Conservation (phyloP, 2,797 vertebrate genomes). For the Furcifer pardalis region DNA sequence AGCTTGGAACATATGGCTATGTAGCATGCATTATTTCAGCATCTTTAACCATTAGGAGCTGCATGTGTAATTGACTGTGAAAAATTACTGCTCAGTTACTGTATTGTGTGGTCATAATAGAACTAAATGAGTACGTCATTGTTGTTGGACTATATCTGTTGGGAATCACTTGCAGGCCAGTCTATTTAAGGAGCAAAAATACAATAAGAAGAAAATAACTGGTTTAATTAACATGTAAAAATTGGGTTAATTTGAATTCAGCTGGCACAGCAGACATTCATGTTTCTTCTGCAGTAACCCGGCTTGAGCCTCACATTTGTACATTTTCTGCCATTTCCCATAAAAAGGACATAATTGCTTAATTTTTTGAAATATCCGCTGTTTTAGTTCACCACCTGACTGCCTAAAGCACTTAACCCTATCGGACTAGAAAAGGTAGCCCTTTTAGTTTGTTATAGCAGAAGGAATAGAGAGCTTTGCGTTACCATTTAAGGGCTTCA, state of each 20-base stretch:
- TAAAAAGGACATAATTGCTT: conserved; percentile 58
- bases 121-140: conserved; percentile 95
- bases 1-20: conserved; percentile 89
- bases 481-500: not conserved
- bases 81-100: conserved; percentile 94
- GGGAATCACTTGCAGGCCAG: conserved; percentile 87
- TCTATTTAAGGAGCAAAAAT: conserved; percentile 85
- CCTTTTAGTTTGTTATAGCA: not conserved
- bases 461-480: not conserved
- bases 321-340: conserved; percentile 60
- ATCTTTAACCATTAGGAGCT: conserved; percentile 90
- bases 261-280: conserved; percentile 81
- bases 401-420: conserved; percentile 19
- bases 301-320: conserved; percentile 63
- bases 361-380: conserved; percentile 46
- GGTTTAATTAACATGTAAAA: conserved; percentile 86
- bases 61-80: conserved; percentile 93
- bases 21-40: conserved; percentile 91
- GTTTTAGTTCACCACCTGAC: conserved; percentile 58
- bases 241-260: conserved; percentile 87
- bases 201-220: conserved; percentile 89
- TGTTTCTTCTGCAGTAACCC: conserved; percentile 67
- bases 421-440: not conserved
- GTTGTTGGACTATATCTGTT: conserved; percentile 93
- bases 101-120: conserved; percentile 95